phyloP scores from a whole-genome alignment of 2,888 invertebrate species.

The Cistogaster globosa region DNA sequence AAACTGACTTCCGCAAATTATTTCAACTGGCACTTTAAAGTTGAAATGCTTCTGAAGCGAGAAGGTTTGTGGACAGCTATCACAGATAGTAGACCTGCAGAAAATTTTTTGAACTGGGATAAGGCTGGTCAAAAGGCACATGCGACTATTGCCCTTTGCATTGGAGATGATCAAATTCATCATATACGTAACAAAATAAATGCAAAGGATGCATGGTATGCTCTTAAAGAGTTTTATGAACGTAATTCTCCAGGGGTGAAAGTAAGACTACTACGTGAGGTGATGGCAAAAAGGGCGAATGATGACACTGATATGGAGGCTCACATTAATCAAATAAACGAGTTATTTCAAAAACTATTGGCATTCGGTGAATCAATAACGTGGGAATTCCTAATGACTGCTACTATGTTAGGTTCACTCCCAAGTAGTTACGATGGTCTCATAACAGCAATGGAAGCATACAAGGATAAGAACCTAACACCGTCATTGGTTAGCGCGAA shows the following conservation, averaged over 20 bases:
- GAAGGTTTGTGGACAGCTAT: constrained; percentile 8
- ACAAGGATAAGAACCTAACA: constrained; percentile 45
- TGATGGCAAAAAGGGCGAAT: constrained; percentile 58
- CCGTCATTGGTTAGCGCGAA: constrained; percentile 50
- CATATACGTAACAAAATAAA: constrained; percentile 34
- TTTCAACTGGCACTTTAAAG: constrained; percentile 22
- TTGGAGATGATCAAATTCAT: constrained; percentile 57
- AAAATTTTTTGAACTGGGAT: background rate
- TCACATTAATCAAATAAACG: constrained; percentile 60
- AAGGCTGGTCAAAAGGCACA: constrained; percentile 46
- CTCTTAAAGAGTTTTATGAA: constrained; percentile 56
- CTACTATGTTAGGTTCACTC: constrained; percentile 35
- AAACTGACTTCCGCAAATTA: constrained; percentile 33
- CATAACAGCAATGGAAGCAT: constrained; percentile 64
- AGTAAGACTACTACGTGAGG: constrained; percentile 64
- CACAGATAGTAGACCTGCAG: background rate
- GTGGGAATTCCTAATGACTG: constrained; percentile 53
- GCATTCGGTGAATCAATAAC: constrained; percentile 43
- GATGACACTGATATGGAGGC: constrained; percentile 61
- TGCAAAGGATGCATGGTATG: constrained; percentile 51
- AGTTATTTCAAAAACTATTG: constrained; percentile 57
- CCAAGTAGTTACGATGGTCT: constrained; percentile 66
- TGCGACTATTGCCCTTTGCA: constrained; percentile 47
- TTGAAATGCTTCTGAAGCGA: constrained; percentile 8
- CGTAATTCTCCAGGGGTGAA: constrained; percentile 56